phyloP scores from a whole-genome alignment of 2,113 vertebrate species.

The Gallinago media region DNA sequence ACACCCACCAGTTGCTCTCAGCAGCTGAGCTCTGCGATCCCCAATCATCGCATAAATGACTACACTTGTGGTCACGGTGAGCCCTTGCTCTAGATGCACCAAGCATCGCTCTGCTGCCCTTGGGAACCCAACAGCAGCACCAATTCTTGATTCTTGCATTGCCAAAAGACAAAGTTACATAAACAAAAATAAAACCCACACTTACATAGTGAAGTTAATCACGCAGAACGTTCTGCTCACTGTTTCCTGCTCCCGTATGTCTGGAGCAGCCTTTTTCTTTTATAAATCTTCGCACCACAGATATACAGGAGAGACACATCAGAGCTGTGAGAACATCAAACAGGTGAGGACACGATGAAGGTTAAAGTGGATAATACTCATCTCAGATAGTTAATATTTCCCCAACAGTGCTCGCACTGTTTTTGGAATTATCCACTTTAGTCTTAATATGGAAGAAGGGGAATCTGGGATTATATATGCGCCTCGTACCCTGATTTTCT shows the following conservation, averaged over 20 bases:
- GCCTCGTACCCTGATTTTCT: neutral
- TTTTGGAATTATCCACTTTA: neutral
- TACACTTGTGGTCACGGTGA: rapidly evolving
- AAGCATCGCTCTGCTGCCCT: neutral
- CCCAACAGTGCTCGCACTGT: neutral
- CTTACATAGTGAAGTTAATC: neutral
- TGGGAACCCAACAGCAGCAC: neutral
- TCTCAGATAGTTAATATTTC: neutral
- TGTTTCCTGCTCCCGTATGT: neutral
- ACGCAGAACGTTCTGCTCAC: neutral
- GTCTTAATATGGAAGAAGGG: neutral
- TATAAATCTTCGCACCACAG: neutral
- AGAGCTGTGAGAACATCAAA: neutral
- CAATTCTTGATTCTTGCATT: neutral
- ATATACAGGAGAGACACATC: neutral
- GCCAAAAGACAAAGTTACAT: neutral
- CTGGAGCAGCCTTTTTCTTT: neutral
- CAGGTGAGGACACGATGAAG: neutral
- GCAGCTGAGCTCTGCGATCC: neutral
- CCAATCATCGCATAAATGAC: neutral
- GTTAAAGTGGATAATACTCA: neutral
- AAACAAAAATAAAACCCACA: neutral
- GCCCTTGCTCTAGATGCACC: neutral
- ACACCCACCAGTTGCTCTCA: no score
- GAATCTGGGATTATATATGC: neutral